Evolutionary conservation across 2,888 invertebrate species (phyloP).

Genomic region (Agonum fuliginosum): DNA sequence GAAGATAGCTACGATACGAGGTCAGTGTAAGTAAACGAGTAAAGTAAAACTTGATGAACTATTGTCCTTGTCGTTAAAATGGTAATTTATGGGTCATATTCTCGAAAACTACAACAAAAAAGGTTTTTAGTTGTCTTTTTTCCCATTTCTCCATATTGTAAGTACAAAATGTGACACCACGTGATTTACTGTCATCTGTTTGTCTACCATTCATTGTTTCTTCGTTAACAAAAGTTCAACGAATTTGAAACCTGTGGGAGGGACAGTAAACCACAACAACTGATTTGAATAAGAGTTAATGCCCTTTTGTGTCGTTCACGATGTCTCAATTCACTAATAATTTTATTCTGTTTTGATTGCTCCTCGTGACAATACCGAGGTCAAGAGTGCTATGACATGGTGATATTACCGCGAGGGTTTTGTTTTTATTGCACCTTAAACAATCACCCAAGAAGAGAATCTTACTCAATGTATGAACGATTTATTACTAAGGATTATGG

Average conservation of each 20-base stretch:
- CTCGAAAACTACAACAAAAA: not conserved
- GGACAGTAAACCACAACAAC: slow-evolving; percentile 5
- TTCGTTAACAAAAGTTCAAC: slow-evolving; percentile 26
- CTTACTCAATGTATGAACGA: slow-evolving; percentile 6
- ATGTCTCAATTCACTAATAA: slow-evolving; percentile 44
- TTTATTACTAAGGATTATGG: not conserved
- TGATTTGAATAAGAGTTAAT: slow-evolving; percentile 43
- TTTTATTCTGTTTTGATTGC: slow-evolving; percentile 43
- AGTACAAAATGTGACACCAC: slow-evolving; percentile 8
- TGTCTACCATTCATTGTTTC: slow-evolving; percentile 35
- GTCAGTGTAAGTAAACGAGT: no score
- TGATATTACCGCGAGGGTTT: not conserved
- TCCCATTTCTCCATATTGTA: not conserved
- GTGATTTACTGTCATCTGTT: slow-evolving; percentile 19
- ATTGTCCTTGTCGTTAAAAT: no score
- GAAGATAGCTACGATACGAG: no score
- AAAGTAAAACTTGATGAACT: no score
- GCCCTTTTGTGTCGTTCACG: slow-evolving; percentile 42
- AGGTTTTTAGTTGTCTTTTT: not conserved
- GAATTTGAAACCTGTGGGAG: slow-evolving; percentile 26
- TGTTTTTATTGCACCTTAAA: slow-evolving; percentile 15
- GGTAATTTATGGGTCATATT: not conserved
- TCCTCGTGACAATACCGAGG: slow-evolving; percentile 39
- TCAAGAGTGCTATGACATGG: slow-evolving; percentile 42
- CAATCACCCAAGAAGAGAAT: not conserved